Conservation (phyloP, 2,888 invertebrate species). For the Apodemia hepburni region DNA sequence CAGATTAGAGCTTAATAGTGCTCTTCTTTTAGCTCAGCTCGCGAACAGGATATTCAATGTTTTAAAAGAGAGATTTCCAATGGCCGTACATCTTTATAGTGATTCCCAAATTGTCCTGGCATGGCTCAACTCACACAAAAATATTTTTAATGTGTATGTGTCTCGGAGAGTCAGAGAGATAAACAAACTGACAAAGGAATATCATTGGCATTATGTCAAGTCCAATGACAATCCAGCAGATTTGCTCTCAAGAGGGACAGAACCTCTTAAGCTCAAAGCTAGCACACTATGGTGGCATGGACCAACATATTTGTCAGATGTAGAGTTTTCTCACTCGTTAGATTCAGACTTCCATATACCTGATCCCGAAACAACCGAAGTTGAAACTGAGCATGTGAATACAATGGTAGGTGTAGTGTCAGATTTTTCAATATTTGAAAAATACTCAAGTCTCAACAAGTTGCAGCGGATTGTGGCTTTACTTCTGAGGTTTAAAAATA, state of each 20-base stretch:
- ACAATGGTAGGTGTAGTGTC: background rate
- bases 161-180: background rate
- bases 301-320: background rate
- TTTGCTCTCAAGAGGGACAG: background rate
- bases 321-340: background rate
- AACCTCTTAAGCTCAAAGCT: background rate
- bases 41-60: background rate
- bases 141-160: background rate
- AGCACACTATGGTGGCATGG: slow-evolving; percentile 2
- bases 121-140: background rate
- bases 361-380: too few relatives aligned
- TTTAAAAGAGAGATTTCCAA: background rate
- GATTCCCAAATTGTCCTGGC: slow-evolving; percentile 10
- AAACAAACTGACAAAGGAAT: background rate
- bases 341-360: background rate
- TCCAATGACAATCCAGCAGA: background rate
- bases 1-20: slow-evolving; percentile 2
- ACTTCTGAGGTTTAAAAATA: background rate
- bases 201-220: background rate
- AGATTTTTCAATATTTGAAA: background rate
- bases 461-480: background rate
- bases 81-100: background rate
- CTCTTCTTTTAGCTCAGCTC: background rate
- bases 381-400: background rate
- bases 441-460: background rate